phyloP scores from a whole-genome alignment of 2,113 vertebrate genomes.

The Notarius lentiginosus region DNA sequence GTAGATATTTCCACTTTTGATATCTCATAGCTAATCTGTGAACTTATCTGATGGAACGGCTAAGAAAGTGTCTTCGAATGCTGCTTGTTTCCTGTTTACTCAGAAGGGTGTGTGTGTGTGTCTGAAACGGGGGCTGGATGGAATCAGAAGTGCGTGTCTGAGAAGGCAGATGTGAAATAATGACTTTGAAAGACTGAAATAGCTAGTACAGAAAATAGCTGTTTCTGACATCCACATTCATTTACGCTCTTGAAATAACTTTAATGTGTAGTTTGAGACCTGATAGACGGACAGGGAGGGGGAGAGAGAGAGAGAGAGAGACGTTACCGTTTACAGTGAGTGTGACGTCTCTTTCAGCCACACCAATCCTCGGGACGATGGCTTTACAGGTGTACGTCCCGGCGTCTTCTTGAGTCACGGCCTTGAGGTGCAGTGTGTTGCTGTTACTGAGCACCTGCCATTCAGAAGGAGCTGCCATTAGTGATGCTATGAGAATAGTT shows the following conservation, averaged over 20 bases:
- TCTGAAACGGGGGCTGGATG: constrained; percentile 1
- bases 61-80: neutral
- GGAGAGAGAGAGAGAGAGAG: neutral
- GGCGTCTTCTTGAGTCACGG: constrained; percentile 81
- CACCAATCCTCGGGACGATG: constrained; percentile 78
- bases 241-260: constrained; percentile 14
- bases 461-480: constrained; percentile 51
- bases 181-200: constrained; percentile 20
- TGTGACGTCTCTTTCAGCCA: constrained; percentile 79
- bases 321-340: constrained; percentile 84
- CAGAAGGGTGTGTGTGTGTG: neutral
- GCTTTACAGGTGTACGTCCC: constrained; percentile 87
- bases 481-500: neutral
- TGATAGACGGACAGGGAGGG: neutral
- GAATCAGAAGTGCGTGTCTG: neutral
- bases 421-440: constrained; percentile 79
- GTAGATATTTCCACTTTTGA: neutral
- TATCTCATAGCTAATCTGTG: neutral
- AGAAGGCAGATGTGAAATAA: constrained; percentile 3
- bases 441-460: constrained; percentile 85
- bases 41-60: neutral
- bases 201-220: neutral
- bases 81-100: neutral
- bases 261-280: constrained; percentile 9
- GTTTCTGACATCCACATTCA: neutral